A percentile compares a stretch with the other conserved stretches of the same genome.
These are phyloP conservation scores for Lucilia cuprina DNA, from an alignment of 1,140 invertebrate species.

Conservation along the genomic window DNA sequence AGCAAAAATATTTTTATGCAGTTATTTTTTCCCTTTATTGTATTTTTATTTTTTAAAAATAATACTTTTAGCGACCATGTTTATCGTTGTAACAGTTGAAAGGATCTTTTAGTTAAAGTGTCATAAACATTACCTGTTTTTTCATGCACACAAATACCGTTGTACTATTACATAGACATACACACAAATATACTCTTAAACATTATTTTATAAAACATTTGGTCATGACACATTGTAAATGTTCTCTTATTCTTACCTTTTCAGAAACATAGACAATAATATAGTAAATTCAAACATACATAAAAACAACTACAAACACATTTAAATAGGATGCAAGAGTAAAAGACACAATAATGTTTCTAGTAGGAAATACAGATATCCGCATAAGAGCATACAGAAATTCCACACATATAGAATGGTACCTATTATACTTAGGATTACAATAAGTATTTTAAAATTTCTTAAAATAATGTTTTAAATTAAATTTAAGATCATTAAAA, in stretches of 20 bases:
- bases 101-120: constrained; percentile 19
- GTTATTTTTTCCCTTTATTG: neutral
- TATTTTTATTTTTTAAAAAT: neutral
- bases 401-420: too few relatives aligned
- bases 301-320: neutral
- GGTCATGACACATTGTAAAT: neutral
- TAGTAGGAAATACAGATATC: neutral
- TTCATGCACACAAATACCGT: neutral
- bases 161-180: neutral
- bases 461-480: too few relatives aligned
- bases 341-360: neutral
- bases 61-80: constrained; percentile 1
- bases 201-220: neutral
- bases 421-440: too few relatives aligned
- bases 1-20: neutral
- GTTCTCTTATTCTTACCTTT: too few relatives aligned
- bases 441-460: too few relatives aligned
- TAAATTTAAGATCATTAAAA: too few relatives aligned
- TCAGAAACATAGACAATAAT: too few relatives aligned
- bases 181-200: neutral
- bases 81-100: constrained; percentile 21
- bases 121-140: constrained; percentile 19
- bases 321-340: neutral
- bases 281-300: too few relatives aligned
- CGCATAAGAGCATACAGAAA: neutral